phyloP scores from a whole-genome alignment of 2,797 vertebrate genomes.

The Sebastes baramenuke region DNA sequence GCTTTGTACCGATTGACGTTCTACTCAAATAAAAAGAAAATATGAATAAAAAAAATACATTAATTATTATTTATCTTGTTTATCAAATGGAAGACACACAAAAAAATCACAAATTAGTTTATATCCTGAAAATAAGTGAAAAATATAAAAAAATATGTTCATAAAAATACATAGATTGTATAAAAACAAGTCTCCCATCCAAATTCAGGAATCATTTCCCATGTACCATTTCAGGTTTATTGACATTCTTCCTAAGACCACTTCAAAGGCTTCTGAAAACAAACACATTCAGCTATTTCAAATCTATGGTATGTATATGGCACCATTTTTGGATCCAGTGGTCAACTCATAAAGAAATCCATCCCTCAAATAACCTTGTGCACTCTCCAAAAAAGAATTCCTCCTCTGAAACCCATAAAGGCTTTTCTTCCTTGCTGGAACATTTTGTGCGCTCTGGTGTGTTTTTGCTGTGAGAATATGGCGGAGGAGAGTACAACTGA shows the following conservation, averaged over 20 bases:
- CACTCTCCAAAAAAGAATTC: constrained; percentile 58
- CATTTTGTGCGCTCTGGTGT: constrained; percentile 50
- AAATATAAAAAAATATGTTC: neutral
- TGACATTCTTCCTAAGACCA: constrained; percentile 4
- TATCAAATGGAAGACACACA: neutral
- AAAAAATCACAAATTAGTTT: neutral
- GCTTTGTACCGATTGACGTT: too few relatives aligned
- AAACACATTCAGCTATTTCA: constrained; percentile 25
- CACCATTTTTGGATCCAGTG: constrained; percentile 26
- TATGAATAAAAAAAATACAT: too few relatives aligned
- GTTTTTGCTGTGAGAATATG: constrained; percentile 33
- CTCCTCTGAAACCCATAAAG: constrained; percentile 55
- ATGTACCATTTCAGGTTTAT: neutral
- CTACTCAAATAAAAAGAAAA: too few relatives aligned
- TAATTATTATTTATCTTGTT: neutral
- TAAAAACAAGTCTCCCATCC: neutral
- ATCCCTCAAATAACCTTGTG: constrained; percentile 28
- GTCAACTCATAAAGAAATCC: constrained; percentile 33
- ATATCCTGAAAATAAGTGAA: neutral
- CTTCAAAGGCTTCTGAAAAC: constrained; percentile 20
- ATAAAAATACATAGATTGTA: neutral
- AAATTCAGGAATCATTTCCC: neutral
- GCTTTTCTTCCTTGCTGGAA: constrained; percentile 51
- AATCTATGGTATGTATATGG: constrained; percentile 7
- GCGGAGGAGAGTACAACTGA: constrained; percentile 1